A percentile compares a stretch with the other conserved stretches of the same genome.
Conservation (phyloP, 2,797 vertebrate species). For the Melanotaenia pygmaea region DNA sequence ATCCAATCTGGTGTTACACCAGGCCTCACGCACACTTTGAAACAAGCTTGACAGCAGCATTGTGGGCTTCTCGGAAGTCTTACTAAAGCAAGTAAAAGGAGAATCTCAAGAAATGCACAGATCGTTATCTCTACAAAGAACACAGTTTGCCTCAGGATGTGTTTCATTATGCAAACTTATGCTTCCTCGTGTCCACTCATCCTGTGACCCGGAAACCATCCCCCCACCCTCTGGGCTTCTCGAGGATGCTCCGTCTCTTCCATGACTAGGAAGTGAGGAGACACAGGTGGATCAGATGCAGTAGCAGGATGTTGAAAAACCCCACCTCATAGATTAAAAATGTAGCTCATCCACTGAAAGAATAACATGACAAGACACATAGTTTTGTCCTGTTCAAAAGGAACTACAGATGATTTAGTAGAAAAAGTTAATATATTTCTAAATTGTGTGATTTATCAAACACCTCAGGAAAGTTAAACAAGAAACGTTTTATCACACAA, state of each 20-base stretch:
- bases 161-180: conserved; percentile 4
- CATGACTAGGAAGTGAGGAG: neutral
- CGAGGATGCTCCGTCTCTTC: neutral
- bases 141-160: neutral
- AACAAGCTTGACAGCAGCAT: neutral
- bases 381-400: no score
- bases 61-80: neutral
- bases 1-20: neutral
- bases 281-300: neutral
- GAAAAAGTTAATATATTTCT: no score
- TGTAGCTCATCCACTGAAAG: no score
- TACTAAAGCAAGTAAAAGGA: neutral
- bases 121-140: neutral
- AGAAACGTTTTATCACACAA: no score
- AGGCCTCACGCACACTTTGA: neutral
- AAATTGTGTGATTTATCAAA: no score
- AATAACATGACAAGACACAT: no score
- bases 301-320: neutral
- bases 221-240: neutral
- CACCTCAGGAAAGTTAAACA: no score
- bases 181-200: neutral
- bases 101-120: neutral
- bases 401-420: no score
- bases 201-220: neutral
- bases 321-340: neutral